Base-by-base conservation (phyloP, 2,797 vertebrate species). In the Podargus strigoides region DNA sequence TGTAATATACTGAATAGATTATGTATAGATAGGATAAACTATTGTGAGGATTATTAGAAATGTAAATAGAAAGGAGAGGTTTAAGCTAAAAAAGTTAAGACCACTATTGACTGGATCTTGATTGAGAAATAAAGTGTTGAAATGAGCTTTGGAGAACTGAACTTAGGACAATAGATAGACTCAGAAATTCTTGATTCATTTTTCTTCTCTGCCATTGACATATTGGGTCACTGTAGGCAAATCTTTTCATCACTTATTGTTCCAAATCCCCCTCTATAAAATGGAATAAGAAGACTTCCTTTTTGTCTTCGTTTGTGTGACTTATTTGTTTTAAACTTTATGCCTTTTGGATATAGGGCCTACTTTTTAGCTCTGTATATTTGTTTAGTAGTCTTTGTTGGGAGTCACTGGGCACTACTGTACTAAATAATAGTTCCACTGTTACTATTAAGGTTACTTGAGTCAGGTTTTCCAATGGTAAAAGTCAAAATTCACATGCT, bases 401-500 rank as follows among this genome's bases (percentile, higher is more conserved):
- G 27, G n/a, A 55, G 18, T 63, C 39, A 73, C 26, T 78, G 55
- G 28, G 27, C 17, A 28, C 15, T 39, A 20, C 9, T 70, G 7
- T 27, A 64, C 42, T 41, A 94, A 63, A 73, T 55, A 72, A 47
- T 70, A 68, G 36, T 64, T 91, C 66, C 69, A 75, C 28, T 91
- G 53, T 88, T 84, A 59, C 16, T 41, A 1, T 0, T 66, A 58
- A 60, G 37, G 28, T 56, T 74, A 18, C 32, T 91, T 64, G 39
- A 49, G 10, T 56, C 2, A 1, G 22, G 10, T 60, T 80, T 28
- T 92, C 34, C 50, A 81, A 15, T 5, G 6, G 13, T 66, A 86
- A 84, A 94, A 93, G 76, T 92, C 28, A 94, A 90, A 93, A 82
- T 85, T 92, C 81, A 94, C 44, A 22, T 93, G 69, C 34, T 94